Conservation (phyloP, 2,113 vertebrate genomes). For the Nannospalax galili region DNA sequence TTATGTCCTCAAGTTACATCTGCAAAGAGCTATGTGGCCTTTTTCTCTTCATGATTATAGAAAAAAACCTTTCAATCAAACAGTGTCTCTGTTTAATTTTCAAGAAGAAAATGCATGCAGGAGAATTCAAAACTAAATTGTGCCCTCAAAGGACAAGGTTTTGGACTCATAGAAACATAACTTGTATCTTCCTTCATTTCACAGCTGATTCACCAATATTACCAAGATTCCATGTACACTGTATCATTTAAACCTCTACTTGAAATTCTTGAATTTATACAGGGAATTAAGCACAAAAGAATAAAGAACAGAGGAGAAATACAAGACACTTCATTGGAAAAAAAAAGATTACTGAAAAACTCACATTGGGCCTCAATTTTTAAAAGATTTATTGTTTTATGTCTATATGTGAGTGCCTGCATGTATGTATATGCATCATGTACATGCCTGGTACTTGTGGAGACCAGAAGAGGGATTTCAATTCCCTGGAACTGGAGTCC, state of each 20-base stretch:
- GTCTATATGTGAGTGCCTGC: too few species aligned
- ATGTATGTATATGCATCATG: too few species aligned
- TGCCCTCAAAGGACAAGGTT: neutral
- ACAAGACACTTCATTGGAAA: slow-evolving; percentile 22
- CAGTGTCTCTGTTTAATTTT: neutral
- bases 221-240: neutral
- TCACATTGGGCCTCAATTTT: neutral
- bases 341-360: neutral
- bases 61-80: neutral
- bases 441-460: too few species aligned
- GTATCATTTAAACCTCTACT: neutral
- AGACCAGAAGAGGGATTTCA: too few species aligned
- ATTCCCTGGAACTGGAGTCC: too few species aligned
- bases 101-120: neutral
- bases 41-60: neutral
- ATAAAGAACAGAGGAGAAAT: neutral
- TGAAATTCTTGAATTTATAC: neutral
- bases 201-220: neutral
- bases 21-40: neutral
- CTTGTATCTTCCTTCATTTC: neutral
- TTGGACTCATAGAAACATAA: neutral
- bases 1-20: neutral
- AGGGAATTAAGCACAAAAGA: slow-evolving; percentile 1
- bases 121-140: neutral
- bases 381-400: neutral